Percentiles rank a stretch among this genome's conserved stretches.
These are phyloP conservation scores for Dasyprocta punctata DNA, from an alignment of 2,113 vertebrate genomes.

Conservation along the genomic window DNA sequence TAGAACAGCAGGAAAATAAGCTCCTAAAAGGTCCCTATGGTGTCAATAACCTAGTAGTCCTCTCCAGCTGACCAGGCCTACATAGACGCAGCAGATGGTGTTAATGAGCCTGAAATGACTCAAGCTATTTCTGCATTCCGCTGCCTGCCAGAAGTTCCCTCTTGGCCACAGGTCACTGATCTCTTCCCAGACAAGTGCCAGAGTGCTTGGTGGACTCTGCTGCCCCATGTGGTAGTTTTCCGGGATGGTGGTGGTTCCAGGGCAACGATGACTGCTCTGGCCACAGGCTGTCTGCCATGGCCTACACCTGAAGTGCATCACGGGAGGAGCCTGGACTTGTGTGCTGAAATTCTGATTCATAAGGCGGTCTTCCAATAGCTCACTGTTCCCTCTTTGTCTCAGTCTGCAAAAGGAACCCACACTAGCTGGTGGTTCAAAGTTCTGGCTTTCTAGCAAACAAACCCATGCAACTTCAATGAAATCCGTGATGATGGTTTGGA, in stretches of 20 bases:
- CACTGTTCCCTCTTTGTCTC: background rate
- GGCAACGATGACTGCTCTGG: fast-evolving
- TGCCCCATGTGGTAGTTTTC: background rate
- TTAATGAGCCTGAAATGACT: constrained; percentile 59
- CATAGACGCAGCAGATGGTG: constrained; percentile 43
- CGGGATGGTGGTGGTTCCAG: background rate
- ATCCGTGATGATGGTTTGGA: background rate
- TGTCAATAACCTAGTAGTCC: constrained; percentile 62
- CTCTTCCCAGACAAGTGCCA: background rate
- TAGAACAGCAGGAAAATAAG: constrained; percentile 13
- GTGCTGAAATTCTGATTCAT: background rate
- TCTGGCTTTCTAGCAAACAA: background rate
- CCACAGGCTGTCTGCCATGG: background rate
- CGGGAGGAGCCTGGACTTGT: background rate
- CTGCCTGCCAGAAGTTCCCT: background rate
- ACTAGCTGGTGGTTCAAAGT: background rate
- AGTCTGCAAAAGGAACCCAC: background rate
- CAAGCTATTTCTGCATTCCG: constrained; percentile 16
- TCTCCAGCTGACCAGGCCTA: constrained; percentile 42
- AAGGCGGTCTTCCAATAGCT: background rate
- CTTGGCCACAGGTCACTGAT: constrained; percentile 7
- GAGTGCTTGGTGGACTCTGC: background rate
- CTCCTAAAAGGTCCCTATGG: constrained; percentile 10
- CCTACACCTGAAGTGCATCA: background rate
- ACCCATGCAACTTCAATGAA: background rate